Percentiles rank a stretch among this genome's conserved stretches.
phyloP scores from a whole-genome alignment of 2,888 invertebrate genomes.

The Scaptomyza cyrtandrae region DNA sequence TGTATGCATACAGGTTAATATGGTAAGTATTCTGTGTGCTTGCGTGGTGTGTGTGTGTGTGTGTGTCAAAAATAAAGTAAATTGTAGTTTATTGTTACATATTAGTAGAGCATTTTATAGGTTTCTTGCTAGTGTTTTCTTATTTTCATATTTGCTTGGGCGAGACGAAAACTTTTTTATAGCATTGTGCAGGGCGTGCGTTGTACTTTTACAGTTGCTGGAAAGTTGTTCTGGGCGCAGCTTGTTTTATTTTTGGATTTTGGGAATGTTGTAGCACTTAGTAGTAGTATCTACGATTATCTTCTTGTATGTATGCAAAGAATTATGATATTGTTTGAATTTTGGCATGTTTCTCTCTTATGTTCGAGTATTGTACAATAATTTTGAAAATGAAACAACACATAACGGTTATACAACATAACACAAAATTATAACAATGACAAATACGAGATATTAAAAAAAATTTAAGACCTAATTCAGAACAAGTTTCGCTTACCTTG shows the following conservation, averaged over 20 bases:
- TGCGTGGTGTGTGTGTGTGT: conserved; percentile 27
- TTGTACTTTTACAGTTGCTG: conserved; percentile 50
- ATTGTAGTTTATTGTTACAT: conserved; percentile 30
- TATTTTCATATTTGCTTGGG: conserved; percentile 20
- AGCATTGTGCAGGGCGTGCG: conserved; percentile 55
- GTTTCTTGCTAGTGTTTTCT: conserved; percentile 21
- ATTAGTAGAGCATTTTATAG: conserved; percentile 41
- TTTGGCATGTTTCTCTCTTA: conserved; percentile 38
- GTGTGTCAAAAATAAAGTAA: conserved; percentile 17
- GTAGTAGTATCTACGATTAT: conserved; percentile 17
- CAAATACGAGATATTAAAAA: conserved; percentile 38
- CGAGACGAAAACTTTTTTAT: conserved; percentile 24
- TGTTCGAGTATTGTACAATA: conserved; percentile 40
- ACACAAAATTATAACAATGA: conserved; percentile 55
- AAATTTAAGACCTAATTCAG: background rate
- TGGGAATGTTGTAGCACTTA: conserved; percentile 42
- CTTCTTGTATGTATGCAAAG: conserved; percentile 48
- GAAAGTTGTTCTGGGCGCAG: conserved; percentile 49
- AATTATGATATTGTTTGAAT: conserved; percentile 38
- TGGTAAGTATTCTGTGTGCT: conserved; percentile 37
- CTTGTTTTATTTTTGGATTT: background rate
- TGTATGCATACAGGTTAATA: conserved; percentile 43
- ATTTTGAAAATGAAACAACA: conserved; percentile 56
- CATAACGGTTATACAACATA: conserved; percentile 56
- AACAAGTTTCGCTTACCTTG: conserved; percentile 85